phyloP scores from a whole-genome alignment of 2,113 vertebrate species.

The Hypanus sabinus region DNA sequence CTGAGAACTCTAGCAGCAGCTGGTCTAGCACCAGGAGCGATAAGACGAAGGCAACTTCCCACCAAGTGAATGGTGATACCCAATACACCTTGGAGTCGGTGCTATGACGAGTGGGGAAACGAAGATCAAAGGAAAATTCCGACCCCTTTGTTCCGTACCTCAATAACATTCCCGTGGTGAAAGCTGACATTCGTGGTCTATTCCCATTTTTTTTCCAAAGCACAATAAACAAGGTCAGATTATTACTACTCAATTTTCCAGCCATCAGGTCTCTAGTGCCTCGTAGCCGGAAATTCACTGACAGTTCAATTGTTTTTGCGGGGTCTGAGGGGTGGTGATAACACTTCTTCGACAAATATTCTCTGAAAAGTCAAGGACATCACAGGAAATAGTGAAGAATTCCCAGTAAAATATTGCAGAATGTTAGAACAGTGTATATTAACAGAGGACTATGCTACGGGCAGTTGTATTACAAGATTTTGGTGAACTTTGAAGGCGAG shows the following conservation, averaged over 20 bases:
- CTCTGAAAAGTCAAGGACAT: not conserved
- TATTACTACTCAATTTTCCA: not conserved
- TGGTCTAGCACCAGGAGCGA: conserved; percentile 51
- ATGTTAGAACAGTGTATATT: no score
- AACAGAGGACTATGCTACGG: not conserved
- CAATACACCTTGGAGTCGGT: conserved; percentile 43
- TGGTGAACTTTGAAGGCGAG: not conserved
- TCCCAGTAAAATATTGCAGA: no score
- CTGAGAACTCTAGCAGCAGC: conserved; percentile 52
- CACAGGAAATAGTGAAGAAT: not conserved
- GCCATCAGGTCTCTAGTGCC: not conserved
- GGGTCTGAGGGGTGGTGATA: no score
- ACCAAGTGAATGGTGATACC: conserved; percentile 50
- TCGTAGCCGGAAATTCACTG: not conserved
- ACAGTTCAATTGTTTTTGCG: not conserved
- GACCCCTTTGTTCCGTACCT: not conserved
- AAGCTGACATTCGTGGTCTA: not conserved
- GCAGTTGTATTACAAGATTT: not conserved
- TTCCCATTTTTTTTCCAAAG: not conserved
- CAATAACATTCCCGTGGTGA: not conserved
- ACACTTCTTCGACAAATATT: not conserved
- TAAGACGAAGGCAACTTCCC: conserved; percentile 48
- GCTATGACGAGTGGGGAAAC: not conserved
- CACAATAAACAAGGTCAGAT: not conserved
- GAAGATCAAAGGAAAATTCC: not conserved